These are phyloP conservation scores for Patella depressa DNA, from an alignment of 2,888 invertebrate species.

Conservation along the genomic window DNA sequence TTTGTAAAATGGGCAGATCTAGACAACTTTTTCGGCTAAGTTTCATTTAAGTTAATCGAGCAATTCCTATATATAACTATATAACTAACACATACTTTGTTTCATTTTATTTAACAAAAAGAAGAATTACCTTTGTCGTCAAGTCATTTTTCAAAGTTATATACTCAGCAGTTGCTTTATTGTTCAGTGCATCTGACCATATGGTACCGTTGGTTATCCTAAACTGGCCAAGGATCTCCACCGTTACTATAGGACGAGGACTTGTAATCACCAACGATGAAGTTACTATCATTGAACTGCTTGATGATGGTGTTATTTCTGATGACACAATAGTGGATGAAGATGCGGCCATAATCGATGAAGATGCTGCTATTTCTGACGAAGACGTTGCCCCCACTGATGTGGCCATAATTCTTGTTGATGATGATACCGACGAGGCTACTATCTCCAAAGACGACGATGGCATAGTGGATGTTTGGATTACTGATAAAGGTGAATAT, in stretches of 20 bases:
- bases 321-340: neutral
- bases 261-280: neutral
- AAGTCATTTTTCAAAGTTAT: constrained; percentile 13
- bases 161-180: constrained; percentile 17
- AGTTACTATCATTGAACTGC: neutral
- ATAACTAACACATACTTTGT: too few relatives aligned
- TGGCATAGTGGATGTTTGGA: neutral
- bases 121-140: constrained; percentile 5
- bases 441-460: neutral
- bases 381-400: neutral
- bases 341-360: neutral
- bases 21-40: too few relatives aligned
- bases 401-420: neutral
- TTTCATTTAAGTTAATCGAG: too few relatives aligned
- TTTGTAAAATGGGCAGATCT: too few relatives aligned
- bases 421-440: neutral
- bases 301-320: constrained; percentile 13
- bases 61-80: too few relatives aligned
- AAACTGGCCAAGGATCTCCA: constrained; percentile 14
- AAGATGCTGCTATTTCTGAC: neutral
- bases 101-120: too few relatives aligned
- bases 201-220: constrained; percentile 15
- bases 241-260: neutral
- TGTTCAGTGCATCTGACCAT: constrained; percentile 14
- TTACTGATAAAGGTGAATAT: neutral